phyloP scores from a whole-genome alignment of 2,888 invertebrate genomes.

The Dione vanillae region DNA sequence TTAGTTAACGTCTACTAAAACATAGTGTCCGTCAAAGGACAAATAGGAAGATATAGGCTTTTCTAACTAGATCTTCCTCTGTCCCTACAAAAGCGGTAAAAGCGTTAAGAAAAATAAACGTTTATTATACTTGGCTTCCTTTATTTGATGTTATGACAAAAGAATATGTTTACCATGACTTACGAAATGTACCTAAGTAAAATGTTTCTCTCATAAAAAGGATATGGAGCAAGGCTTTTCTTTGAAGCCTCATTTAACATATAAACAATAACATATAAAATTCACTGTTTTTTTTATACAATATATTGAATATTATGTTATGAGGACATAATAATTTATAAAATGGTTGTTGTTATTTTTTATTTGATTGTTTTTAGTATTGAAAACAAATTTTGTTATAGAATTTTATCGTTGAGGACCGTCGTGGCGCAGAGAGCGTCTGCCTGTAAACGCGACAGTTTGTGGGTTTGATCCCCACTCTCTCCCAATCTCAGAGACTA shows the following conservation, averaged over 20 bases:
- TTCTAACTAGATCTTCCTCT: not conserved
- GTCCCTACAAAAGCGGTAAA: not conserved
- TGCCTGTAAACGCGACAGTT: too few relatives aligned
- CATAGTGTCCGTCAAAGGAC: too few relatives aligned
- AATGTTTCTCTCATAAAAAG: not conserved
- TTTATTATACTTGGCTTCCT: not conserved
- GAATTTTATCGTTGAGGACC: too few relatives aligned
- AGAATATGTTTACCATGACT: not conserved
- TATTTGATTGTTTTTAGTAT: too few relatives aligned
- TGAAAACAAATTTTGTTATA: too few relatives aligned
- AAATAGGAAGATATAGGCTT: too few relatives aligned
- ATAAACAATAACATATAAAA: not conserved
- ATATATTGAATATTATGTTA: not conserved
- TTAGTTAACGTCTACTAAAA: too few relatives aligned
- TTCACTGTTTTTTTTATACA: not conserved
- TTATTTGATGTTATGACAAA: not conserved
- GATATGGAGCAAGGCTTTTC: not conserved
- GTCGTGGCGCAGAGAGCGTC: too few relatives aligned
- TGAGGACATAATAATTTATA: not conserved
- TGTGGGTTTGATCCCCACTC: too few relatives aligned
- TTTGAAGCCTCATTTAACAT: constrained; percentile 3
- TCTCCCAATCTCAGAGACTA: too few relatives aligned
- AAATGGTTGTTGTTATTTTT: not conserved
- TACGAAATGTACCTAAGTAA: not conserved
- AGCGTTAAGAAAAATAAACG: not conserved